Conservation (phyloP, 1,140 invertebrate species). For the Drosophila busckii region DNA sequence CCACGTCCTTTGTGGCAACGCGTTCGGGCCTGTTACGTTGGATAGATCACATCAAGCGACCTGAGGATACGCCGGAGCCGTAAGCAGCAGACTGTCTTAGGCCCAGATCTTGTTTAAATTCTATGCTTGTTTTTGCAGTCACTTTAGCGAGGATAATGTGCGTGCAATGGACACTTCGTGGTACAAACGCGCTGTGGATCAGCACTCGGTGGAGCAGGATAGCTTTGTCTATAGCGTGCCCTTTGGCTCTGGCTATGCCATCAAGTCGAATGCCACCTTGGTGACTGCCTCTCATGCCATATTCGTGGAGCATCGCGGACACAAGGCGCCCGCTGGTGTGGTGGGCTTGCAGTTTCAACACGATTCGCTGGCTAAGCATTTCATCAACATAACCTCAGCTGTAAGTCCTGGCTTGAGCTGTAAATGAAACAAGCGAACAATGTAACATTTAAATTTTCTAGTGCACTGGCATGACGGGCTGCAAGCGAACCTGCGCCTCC, state of each 20-base stretch:
- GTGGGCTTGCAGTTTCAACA: constrained; percentile 93
- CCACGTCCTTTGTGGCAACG: constrained; percentile 92
- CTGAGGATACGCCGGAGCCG: constrained; percentile 83
- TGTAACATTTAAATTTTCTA: too few relatives aligned
- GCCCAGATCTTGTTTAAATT: background rate
- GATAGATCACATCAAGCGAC: constrained; percentile 84
- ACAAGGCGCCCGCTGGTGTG: constrained; percentile 92
- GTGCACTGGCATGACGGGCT: constrained; percentile 85
- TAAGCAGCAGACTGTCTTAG: constrained; percentile 68
- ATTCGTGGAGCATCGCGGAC: constrained; percentile 90
- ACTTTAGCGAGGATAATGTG: constrained; percentile 89
- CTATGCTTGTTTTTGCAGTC: constrained; percentile 80
- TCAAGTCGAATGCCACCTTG: constrained; percentile 82
- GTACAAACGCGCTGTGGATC: constrained; percentile 95
- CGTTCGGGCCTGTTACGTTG: constrained; percentile 92
- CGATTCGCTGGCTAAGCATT: constrained; percentile 88
- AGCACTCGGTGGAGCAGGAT: constrained; percentile 90
- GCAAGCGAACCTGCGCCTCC: constrained; percentile 91
- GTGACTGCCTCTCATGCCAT: constrained; percentile 95
- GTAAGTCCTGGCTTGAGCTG: constrained; percentile 80
- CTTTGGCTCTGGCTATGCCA: constrained; percentile 86
- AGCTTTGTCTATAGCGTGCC: constrained; percentile 96
- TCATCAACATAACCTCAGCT: constrained; percentile 90
- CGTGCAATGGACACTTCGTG: constrained; percentile 93
- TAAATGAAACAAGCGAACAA: too few relatives aligned